These are phyloP conservation scores for Drosophila insularis DNA, from an alignment of 1,140 invertebrate genomes.

Conservation along the genomic window DNA sequence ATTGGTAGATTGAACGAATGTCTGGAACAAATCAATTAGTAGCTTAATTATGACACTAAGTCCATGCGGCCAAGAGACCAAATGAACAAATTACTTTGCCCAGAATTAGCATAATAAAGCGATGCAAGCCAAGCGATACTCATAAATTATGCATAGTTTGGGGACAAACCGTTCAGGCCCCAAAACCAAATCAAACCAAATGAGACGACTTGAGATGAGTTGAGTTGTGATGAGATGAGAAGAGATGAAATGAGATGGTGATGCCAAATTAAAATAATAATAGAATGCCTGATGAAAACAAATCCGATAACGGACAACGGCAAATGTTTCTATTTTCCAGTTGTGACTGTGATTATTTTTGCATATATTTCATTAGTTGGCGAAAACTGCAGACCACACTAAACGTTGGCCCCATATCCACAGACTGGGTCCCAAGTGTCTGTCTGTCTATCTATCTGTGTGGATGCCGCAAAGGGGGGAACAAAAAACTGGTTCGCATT, in stretches of 20 bases:
- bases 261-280: conserved; percentile 59
- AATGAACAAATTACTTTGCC: conserved; percentile 70
- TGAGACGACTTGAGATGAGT: conserved; percentile 19
- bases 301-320: conserved; percentile 62
- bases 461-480: not conserved
- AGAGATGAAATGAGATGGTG: conserved; percentile 8
- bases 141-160: conserved; percentile 78
- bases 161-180: conserved; percentile 64
- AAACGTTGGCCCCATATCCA: conserved; percentile 18
- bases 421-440: too few relatives aligned
- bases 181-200: conserved; percentile 1
- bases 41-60: conserved; percentile 80
- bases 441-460: too few relatives aligned
- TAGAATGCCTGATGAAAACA: conserved; percentile 50
- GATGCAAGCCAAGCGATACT: conserved; percentile 67
- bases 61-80: conserved; percentile 57
- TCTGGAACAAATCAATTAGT: conserved; percentile 80
- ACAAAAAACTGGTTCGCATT: conserved; percentile 69
- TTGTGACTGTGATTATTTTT: conserved; percentile 36
- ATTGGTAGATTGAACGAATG: conserved; percentile 45
- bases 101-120: conserved; percentile 77
- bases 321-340: conserved; percentile 57
- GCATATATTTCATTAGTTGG: conserved; percentile 80
- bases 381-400: conserved; percentile 71
- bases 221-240: conserved; percentile 18